Conservation (phyloP, 2,797 vertebrate species). For the Gallinago nigripennis region DNA sequence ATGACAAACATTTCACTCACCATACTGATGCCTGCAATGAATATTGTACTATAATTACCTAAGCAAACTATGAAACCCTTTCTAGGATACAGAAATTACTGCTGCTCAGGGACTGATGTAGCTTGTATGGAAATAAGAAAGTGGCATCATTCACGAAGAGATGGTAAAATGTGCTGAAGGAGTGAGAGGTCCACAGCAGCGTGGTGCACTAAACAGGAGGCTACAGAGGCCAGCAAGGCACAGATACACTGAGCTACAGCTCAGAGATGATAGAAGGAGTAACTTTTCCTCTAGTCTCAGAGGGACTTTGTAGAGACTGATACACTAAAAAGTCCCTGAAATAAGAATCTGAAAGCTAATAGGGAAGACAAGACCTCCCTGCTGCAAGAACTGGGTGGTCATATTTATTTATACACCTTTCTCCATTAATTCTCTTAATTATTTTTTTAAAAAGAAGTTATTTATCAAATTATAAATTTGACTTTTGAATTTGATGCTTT, state of each 20-base stretch:
- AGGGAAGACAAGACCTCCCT: rapidly evolving
- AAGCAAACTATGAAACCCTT: not conserved
- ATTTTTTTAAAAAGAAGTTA: not conserved
- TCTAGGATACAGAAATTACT: not conserved
- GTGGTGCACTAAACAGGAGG: not conserved
- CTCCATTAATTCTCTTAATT: not conserved
- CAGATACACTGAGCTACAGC: not conserved
- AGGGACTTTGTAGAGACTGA: not conserved
- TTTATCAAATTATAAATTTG: not conserved
- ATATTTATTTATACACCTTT: not conserved
- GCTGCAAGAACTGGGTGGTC: not conserved
- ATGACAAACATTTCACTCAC: not conserved
- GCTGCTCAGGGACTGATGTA: not conserved
- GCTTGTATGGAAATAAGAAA: not conserved
- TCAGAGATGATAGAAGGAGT: not conserved
- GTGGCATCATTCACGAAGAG: not conserved
- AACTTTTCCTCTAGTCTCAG: not conserved
- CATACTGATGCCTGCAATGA: not conserved
- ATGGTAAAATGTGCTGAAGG: not conserved
- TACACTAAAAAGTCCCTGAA: not conserved
- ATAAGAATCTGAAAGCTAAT: not conserved
- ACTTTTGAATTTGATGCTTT: not conserved
- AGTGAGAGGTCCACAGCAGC: not conserved
- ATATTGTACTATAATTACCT: not conserved
- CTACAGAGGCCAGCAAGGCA: not conserved